phyloP scores from a whole-genome alignment of 2,888 invertebrate species.

The Carpatolechia fugitivella region DNA sequence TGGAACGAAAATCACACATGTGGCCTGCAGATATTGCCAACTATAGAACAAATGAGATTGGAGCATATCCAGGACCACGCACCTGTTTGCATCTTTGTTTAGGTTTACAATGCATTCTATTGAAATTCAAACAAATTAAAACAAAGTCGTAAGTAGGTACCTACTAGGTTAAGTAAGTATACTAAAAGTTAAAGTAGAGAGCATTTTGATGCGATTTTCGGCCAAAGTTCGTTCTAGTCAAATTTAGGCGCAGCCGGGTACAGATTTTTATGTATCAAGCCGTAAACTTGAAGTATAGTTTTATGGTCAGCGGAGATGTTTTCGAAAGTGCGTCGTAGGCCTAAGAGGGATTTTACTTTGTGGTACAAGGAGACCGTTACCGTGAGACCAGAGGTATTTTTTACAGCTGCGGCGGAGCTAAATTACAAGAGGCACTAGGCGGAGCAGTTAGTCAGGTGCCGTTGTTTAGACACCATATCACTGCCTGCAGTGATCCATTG shows the following conservation, averaged over 20 bases:
- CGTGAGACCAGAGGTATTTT: slow-evolving; percentile 1
- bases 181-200: not conserved
- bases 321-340: slow-evolving; percentile 46
- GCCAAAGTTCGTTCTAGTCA: slow-evolving; percentile 36
- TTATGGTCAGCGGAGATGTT: slow-evolving; percentile 44
- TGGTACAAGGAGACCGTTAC: slow-evolving; percentile 31
- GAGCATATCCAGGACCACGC: slow-evolving; percentile 45
- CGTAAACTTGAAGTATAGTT: slow-evolving; percentile 55
- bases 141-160: slow-evolving; percentile 15
- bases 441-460: slow-evolving; percentile 53
- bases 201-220: not conserved
- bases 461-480: slow-evolving; percentile 69
- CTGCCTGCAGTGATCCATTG: slow-evolving; percentile 71
- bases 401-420: slow-evolving; percentile 12
- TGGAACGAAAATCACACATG: slow-evolving; percentile 62
- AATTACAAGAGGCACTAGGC: slow-evolving; percentile 6
- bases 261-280: slow-evolving; percentile 46
- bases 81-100: slow-evolving; percentile 34
- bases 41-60: slow-evolving; percentile 56
- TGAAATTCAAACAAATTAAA: slow-evolving; percentile 9
- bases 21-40: slow-evolving; percentile 54
- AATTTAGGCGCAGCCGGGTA: slow-evolving; percentile 40
- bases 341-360: slow-evolving; percentile 40
- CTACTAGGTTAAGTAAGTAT: no score
- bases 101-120: slow-evolving; percentile 15